These are phyloP conservation scores for Piaya cayana DNA, from an alignment of 2,113 vertebrate genomes.

Conservation along the genomic window DNA sequence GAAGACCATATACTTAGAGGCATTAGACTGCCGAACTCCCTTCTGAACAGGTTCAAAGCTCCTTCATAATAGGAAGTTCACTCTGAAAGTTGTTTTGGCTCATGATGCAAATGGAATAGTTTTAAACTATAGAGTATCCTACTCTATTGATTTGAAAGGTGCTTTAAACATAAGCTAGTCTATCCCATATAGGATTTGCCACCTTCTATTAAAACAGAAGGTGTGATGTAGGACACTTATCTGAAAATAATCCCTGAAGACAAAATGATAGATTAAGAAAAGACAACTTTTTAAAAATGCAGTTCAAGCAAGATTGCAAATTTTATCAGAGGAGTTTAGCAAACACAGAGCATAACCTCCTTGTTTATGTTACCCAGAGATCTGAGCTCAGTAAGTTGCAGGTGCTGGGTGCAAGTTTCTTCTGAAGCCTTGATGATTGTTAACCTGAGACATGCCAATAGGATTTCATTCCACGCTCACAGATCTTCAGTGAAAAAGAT, in stretches of 20 bases:
- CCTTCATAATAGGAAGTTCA: background rate
- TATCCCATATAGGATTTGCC: background rate
- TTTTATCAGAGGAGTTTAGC: background rate
- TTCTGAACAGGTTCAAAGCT: background rate
- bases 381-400: background rate
- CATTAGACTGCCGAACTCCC: background rate
- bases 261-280: background rate
- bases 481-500: background rate
- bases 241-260: background rate
- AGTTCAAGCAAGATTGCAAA: background rate
- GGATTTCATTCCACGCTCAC: background rate
- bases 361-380: background rate
- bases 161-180: background rate
- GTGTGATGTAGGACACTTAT: background rate
- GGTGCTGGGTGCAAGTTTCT: background rate
- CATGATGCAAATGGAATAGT: background rate
- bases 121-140: background rate
- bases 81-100: background rate
- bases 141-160: background rate
- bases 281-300: background rate
- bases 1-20: background rate
- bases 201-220: background rate
- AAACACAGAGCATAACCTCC: background rate
- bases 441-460: background rate
- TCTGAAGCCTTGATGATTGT: background rate